Evolutionary conservation across 2,113 vertebrate genomes (phyloP), one percentile per base, ranked within the genome.

Genomic region (Hyla sarda): DNA sequence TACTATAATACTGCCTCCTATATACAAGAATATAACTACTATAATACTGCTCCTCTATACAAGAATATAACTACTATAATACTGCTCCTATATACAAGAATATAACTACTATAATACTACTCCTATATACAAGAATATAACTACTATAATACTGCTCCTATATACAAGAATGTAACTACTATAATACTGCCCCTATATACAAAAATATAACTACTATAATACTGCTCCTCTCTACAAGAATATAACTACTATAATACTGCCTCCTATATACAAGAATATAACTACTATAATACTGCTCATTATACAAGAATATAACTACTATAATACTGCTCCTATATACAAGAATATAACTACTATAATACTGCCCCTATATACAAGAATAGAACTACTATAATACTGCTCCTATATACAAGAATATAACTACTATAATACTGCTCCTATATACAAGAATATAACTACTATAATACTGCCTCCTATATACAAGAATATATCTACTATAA

Each of bases 381-480:
- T 41, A 41, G 3, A 41, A 41, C 41, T 41, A 41, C 3, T 65
- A 65, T 65, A 65, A 65, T 65, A 65, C 62, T 65, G 62, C 62
- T 3, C 25, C 62, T 30, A 65, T 65, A 6, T 65, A 65, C 62
- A 30, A 65, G 62, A 65, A 65, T 65, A 65, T 65, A 65, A 65
- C 62, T 65, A 65, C 62, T 65, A 65, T 65, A 65, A 65, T 65
- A 65, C 62, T 65, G 28, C 25, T 7, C 62, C 62, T 65, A 65
- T n/a, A n/a, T 65, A 65, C 62, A 65, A 16, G 62, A 65, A 65
- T 65, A 65, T 65, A 65, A 65, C 62, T 65, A 65, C 62, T 65
- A 65, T 65, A 65, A 30, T 62, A 62, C 25, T 65, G 28, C n/a
- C 62, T 16, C 62, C 12, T 65, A 65, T 65, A 12, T 65, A 65